A percentile compares a stretch with the other conserved stretches of the same genome.
phyloP scores from a whole-genome alignment of 2,113 vertebrate species.

The Columbina picui region DNA sequence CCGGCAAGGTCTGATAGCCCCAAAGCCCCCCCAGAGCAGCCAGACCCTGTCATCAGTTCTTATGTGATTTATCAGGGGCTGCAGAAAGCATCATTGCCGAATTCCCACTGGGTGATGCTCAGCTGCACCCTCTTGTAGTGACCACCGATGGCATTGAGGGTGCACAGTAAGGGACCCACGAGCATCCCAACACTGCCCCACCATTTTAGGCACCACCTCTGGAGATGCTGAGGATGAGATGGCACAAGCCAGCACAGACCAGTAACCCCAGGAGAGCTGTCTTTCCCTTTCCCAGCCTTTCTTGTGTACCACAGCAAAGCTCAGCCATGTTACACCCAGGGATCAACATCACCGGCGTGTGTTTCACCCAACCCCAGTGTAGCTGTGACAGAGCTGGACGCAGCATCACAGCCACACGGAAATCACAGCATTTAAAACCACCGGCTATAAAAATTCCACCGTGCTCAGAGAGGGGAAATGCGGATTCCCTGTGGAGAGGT shows the following conservation, averaged over 20 bases:
- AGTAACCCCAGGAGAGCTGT: not conserved
- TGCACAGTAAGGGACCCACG: fast-evolving
- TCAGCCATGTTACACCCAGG: not conserved
- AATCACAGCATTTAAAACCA: conserved; percentile 47
- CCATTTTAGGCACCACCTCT: not conserved
- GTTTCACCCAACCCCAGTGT: not conserved
- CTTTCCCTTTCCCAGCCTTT: not conserved
- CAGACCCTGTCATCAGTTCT: not conserved
- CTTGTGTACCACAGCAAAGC: fast-evolving
- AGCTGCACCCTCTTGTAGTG: fast-evolving
- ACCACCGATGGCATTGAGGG: not conserved
- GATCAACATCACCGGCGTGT: not conserved
- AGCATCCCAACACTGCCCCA: not conserved
- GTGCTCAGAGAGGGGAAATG: conserved; percentile 19
- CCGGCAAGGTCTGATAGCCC: not conserved
- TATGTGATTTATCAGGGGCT: not conserved
- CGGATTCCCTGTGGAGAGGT: conserved; percentile 3
- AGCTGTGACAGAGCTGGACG: not conserved
- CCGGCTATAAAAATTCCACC: conserved; percentile 53
- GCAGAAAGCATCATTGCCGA: not conserved
- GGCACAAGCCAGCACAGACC: fast-evolving
- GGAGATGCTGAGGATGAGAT: not conserved
- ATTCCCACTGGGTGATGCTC: fast-evolving
- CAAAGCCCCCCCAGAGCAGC: not conserved
- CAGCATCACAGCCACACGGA: fast-evolving